Conservation (phyloP, 2,888 invertebrate species). For the Cremastinae sp. region DNA sequence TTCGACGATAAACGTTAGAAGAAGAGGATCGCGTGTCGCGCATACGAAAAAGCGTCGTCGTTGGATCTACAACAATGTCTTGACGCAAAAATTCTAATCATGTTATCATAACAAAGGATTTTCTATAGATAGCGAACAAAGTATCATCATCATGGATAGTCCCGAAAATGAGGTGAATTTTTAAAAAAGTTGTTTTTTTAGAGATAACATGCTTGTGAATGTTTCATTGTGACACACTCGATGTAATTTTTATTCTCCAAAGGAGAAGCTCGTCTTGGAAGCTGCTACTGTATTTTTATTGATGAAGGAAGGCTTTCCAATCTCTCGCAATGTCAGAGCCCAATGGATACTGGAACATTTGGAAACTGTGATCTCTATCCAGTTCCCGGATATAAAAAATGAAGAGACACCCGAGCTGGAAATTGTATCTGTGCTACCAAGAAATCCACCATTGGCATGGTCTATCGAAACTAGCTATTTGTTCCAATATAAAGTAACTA, state of each 20-base stretch:
- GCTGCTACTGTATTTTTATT: slow-evolving; percentile 85
- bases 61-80: slow-evolving; percentile 9
- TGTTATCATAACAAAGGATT: slow-evolving; percentile 24
- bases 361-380: slow-evolving; percentile 83
- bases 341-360: slow-evolving; percentile 88
- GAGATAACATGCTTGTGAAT: too few relatives aligned
- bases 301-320: slow-evolving; percentile 86
- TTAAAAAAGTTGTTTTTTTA: not conserved
- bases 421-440: slow-evolving; percentile 85
- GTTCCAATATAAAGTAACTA: slow-evolving; percentile 82
- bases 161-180: slow-evolving; percentile 65
- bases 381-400: slow-evolving; percentile 72
- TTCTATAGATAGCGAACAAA: slow-evolving; percentile 30
- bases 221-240: too few relatives aligned
- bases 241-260: slow-evolving; percentile 29
- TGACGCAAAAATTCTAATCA: slow-evolving; percentile 5
- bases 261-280: slow-evolving; percentile 81
- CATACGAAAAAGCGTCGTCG: slow-evolving; percentile 23
- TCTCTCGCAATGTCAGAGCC: slow-evolving; percentile 87
- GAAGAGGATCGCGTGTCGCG: not conserved
- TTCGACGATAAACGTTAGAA: slow-evolving; percentile 13
- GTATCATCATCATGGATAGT: slow-evolving; percentile 62
- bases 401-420: slow-evolving; percentile 83
- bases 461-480: slow-evolving; percentile 80
- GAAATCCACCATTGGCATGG: slow-evolving; percentile 81